Percentiles rank a stretch among this genome's conserved stretches.
These are phyloP conservation scores for Lepidotrigona ventralis DNA, from an alignment of 1,140 invertebrate species.

Conservation along the genomic window DNA sequence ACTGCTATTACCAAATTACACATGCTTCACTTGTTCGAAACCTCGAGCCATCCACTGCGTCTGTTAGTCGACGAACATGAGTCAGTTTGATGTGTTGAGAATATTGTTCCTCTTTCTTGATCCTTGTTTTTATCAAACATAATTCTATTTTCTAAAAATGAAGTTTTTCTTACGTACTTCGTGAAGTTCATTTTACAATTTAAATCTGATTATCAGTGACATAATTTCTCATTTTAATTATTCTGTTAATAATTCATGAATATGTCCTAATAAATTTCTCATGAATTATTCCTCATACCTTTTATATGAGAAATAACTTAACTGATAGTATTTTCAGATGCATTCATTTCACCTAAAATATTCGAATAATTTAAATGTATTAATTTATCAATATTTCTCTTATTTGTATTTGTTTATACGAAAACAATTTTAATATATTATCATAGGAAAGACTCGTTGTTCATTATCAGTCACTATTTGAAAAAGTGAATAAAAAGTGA, in stretches of 20 bases:
- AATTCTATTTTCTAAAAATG: too few species aligned
- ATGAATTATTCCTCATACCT: too few species aligned
- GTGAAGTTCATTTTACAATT: neutral
- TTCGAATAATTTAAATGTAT: too few species aligned
- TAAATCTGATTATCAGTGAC: neutral
- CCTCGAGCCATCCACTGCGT: neutral
- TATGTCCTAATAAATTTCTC: too few species aligned
- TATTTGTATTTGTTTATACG: neutral
- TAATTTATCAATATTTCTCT: neutral
- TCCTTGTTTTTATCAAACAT: too few species aligned
- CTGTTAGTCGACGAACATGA: neutral
- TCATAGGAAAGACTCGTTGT: neutral
- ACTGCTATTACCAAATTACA: constrained; percentile 46
- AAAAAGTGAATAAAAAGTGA: neutral
- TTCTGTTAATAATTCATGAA: too few species aligned
- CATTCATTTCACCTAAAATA: too few species aligned
- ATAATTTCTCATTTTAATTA: too few species aligned
- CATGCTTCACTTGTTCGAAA: neutral
- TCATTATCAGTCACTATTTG: neutral
- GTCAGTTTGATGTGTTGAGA: neutral
- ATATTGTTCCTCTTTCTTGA: too few species aligned
- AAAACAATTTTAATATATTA: neutral
- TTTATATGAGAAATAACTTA: too few species aligned
- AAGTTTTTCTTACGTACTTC: neutral
- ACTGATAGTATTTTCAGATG: too few species aligned